Base-by-base conservation (phyloP, 2,113 vertebrate genomes). In the Lasiurus cinereus region DNA sequence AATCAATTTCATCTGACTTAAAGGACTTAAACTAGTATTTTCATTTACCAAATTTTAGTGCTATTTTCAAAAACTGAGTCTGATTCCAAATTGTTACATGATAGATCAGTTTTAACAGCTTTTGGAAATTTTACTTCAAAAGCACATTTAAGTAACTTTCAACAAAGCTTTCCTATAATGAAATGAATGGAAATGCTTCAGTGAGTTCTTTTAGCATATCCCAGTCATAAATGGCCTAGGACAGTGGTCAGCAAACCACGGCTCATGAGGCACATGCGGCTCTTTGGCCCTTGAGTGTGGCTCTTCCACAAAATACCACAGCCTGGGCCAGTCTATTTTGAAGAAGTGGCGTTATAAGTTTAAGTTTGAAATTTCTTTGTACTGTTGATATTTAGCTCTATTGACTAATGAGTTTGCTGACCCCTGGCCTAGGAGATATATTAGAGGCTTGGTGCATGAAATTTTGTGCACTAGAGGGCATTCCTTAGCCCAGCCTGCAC, bases 31-130 rank as follows among this genome's bases (percentile, higher is more conserved):
- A 82, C 24, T n/a, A 93, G n/a, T 80, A 33, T 83, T 83, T 64
- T 91, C 29, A 69, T 59, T 74, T 5, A 59, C 50, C 77, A 79
- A 19, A 50, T 94, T 66, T 90, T 27, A 95, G 69, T 90, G 59
- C 50, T 90, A 4, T 50, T 88, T 83, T 46, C 9, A 80, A 83
- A 94, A 94, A 72, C 67, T 64, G 52, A 84, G 15, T 92, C 48
- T 94, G 62, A 93, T 83, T 94, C 50, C 76, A 66, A 93, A 67
- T 66, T 79, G 12, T 92, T 73, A 89, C 9, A 67, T 62, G 88
- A 77, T 46, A 80, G 52, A 46, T 83, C 52, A 83, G 15, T 66
- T 88, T 59, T 84, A 87, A 90, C 24, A 92, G 54, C 56, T 94
- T 94, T 10, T 59, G 64, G 52, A 91, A 36, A 52, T 94, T 90